Conservation (phyloP, 2,113 vertebrate genomes). For the Candoia aspera region DNA sequence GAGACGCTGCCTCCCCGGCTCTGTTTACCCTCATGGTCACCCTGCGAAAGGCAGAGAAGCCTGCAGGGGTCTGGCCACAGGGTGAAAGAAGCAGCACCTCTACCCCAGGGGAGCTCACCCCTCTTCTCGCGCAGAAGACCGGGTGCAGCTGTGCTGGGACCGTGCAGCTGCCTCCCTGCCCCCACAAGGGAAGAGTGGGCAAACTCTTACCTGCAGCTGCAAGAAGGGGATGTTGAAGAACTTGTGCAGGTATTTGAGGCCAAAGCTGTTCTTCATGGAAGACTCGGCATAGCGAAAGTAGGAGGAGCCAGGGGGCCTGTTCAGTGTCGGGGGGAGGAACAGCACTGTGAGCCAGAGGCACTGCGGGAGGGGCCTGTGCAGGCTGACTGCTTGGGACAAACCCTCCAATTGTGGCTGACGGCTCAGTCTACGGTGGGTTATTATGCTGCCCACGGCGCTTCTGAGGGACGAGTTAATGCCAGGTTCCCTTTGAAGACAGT, state of each 20-base stretch:
- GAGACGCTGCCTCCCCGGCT: too few relatives aligned
- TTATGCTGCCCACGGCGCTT: neutral
- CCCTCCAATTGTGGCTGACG: neutral
- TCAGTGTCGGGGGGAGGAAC: neutral
- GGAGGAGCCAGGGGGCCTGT: conserved; percentile 90
- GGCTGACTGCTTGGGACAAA: neutral
- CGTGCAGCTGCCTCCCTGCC: neutral
- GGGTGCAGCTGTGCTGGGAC: neutral
- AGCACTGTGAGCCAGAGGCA: neutral
- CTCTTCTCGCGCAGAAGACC: accelerated
- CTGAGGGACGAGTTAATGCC: neutral
- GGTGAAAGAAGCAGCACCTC: neutral
- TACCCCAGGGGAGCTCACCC: too few relatives aligned
- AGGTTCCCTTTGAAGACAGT: neutral
- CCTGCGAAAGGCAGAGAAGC: too few relatives aligned
- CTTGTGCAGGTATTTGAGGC: conserved; percentile 94
- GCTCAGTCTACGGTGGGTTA: accelerated
- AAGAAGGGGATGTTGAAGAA: conserved; percentile 99
- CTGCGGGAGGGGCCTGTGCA: neutral
- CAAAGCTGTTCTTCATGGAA: conserved; percentile 98
- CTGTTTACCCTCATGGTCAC: too few relatives aligned
- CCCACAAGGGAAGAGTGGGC: too few relatives aligned
- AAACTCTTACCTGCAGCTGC: conserved; percentile 88
- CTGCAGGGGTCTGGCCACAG: neutral
- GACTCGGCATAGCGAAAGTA: conserved; percentile 98